A percentile compares a stretch with the other conserved stretches of the same genome.
Conservation (phyloP, 64 coral and sea anemone species). For the Stylophora pistillata region DNA sequence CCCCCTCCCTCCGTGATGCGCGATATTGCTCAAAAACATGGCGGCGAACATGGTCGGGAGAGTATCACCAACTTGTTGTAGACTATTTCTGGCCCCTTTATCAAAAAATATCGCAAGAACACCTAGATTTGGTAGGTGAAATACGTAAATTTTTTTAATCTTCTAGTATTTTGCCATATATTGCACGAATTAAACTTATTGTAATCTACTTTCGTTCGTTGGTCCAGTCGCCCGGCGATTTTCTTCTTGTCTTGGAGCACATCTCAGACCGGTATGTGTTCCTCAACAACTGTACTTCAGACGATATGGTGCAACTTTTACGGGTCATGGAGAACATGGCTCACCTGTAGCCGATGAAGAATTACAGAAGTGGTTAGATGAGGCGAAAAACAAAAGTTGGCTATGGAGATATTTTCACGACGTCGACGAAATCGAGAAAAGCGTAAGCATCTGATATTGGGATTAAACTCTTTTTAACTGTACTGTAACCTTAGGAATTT, state of each 20-base stretch:
- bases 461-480: too few relatives aligned
- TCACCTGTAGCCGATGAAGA: conserved; percentile 49
- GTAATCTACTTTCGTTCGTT: not conserved
- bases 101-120: not conserved
- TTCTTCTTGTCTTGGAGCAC: not conserved
- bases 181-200: not conserved
- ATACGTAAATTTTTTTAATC: not conserved
- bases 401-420: conserved; percentile 86
- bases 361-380: conserved; percentile 74
- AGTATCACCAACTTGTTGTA: conserved; percentile 10
- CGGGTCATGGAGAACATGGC: not conserved
- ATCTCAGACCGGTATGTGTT: conserved; percentile 19
- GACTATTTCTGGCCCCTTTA: not conserved
- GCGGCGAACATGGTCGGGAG: not conserved
- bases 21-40: conserved; percentile 41
- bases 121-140: not conserved
- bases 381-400: conserved; percentile 83
- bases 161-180: not conserved
- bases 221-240: not conserved
- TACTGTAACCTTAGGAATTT: too few relatives aligned
- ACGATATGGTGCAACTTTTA: conserved; percentile 63
- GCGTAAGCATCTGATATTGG: conserved; percentile 20
- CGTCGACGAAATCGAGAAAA: conserved; percentile 82
- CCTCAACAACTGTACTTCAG: conserved; percentile 56
- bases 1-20: too few relatives aligned